Base-by-base conservation (phyloP, 1,140 invertebrate genomes). In the Brachionus plicatilis region DNA sequence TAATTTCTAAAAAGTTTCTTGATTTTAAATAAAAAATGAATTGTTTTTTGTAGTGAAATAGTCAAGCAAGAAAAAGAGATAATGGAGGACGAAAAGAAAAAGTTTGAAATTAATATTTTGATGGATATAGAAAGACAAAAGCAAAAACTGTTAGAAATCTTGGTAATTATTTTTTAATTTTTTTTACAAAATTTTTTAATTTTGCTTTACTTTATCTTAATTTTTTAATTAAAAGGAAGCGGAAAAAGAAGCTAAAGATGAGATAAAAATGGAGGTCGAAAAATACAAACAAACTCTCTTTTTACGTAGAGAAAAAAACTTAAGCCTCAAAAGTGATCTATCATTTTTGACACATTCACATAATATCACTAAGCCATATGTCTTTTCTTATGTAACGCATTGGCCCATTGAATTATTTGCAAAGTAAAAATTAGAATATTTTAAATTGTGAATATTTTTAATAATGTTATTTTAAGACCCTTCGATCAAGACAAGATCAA, bases 391-490 rank as follows among this genome's bases (percentile, higher is more conserved):
- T 17, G 72, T 76, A 76, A 76, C 27, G 41, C 72, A 76, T 17
- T 76, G 72, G 72, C 72, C 72, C 9, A 76, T 76, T 50, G 72
- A 76, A 50, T 27, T 76, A 9, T 76, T 76, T 76, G 72, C 43
- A 11, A 76, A 50, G 72, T 76, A 76, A 37, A 37, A 37, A 37
- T 37, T 37, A 37, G 7, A 37, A 37, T 1, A 56, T 1, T 56
- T 56, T 56, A 7, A 17, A 56, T 56, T 3, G 4, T 20, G 20
- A 9, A 4, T 56, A 24, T 24, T 24, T 24, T 56, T 27, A 56
- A 56, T 20, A 29, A 50, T 24, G 24, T 76, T 50, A 53, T 12
- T 45, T 43, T 27, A 14, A 76, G 72, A 53, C 72, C 72, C 3
- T 76, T 76, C 24, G 45, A 76, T 50, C 72, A 76, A 47, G 72